phyloP scores from a whole-genome alignment of 2,797 vertebrate species.

The Toxotes lorentzi region DNA sequence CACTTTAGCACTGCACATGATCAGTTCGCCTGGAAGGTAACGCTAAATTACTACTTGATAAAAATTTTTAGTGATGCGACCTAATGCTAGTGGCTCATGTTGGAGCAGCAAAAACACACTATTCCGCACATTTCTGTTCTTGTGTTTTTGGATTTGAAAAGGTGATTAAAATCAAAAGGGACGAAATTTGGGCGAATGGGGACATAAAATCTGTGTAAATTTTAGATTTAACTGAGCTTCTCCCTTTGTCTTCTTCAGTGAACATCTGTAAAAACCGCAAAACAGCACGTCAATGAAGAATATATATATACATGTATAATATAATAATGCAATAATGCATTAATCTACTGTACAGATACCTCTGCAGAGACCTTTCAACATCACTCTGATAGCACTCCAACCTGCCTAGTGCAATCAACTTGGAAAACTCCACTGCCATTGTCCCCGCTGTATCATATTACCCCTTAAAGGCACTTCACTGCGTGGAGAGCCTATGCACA shows the following conservation, averaged over 20 bases:
- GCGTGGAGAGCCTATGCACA: slow-evolving; percentile 43
- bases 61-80: too few species aligned
- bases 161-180: too few species aligned
- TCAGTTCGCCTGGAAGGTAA: neutral
- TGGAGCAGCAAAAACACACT: too few species aligned
- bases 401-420: slow-evolving; percentile 60
- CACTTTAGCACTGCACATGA: neutral
- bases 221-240: neutral
- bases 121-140: too few species aligned
- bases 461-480: slow-evolving; percentile 52
- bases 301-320: neutral
- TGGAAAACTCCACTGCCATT: slow-evolving; percentile 52
- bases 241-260: neutral
- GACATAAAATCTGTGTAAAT: slow-evolving; percentile 2
- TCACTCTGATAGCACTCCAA: slow-evolving; percentile 57
- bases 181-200: neutral
- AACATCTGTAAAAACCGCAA: neutral
- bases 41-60: too few species aligned
- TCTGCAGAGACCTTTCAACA: slow-evolving; percentile 34
- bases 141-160: too few species aligned
- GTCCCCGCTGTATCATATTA: slow-evolving; percentile 53
- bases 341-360: slow-evolving; percentile 4
- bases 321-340: slow-evolving; percentile 8
- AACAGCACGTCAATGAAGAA: neutral
- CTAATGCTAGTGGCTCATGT: too few species aligned